phyloP scores from a whole-genome alignment of 1,140 invertebrate genomes.

The Berghia stephanieae region DNA sequence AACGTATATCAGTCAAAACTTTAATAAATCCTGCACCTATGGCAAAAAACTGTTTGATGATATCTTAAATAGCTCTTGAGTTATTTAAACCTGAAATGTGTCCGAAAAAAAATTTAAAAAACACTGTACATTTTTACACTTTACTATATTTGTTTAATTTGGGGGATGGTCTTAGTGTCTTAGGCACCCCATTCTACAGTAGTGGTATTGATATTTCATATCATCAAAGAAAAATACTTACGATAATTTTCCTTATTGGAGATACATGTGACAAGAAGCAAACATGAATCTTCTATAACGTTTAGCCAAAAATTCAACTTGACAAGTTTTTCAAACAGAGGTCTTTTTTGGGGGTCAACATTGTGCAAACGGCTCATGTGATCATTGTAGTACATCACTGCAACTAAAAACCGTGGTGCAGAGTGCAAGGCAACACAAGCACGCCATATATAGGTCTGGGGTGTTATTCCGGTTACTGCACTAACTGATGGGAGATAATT shows the following conservation, averaged over 20 bases:
- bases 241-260: slow-evolving; percentile 94
- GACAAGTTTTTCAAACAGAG: slow-evolving; percentile 73
- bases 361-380: slow-evolving; percentile 68
- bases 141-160: too few species aligned
- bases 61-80: too few species aligned
- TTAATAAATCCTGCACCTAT: too few species aligned
- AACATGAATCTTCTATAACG: slow-evolving; percentile 81
- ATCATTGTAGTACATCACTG: slow-evolving; percentile 77
- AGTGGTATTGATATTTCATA: too few species aligned
- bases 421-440: slow-evolving; percentile 89
- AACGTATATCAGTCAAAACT: too few species aligned
- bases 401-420: slow-evolving; percentile 83
- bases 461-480: slow-evolving; percentile 91
- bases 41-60: too few species aligned
- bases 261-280: slow-evolving; percentile 90
- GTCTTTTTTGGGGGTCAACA: slow-evolving; percentile 50
- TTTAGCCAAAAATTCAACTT: slow-evolving; percentile 85
- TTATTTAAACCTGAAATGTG: too few species aligned
- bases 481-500: slow-evolving; percentile 95
- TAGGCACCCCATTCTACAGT: too few species aligned
- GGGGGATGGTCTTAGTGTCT: too few species aligned
- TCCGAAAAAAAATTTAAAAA: too few species aligned
- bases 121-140: too few species aligned
- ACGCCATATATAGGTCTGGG: slow-evolving; percentile 90
- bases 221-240: too few species aligned